phyloP scores from a whole-genome alignment of 2,113 vertebrate genomes.

The Entomyzon cyanotis region DNA sequence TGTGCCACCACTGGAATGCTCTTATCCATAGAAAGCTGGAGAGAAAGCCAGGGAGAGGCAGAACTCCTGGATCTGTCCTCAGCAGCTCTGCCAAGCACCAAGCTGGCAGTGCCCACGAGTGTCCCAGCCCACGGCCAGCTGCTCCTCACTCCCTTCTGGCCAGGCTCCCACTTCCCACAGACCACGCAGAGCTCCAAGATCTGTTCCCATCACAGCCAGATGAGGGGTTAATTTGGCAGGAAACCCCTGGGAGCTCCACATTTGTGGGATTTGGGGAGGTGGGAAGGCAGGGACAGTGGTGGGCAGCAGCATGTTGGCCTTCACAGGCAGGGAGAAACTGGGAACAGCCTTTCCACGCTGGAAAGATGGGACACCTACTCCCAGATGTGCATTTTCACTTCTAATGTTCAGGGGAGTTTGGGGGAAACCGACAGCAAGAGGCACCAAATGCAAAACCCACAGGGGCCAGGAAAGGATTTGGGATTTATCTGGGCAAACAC shows the following conservation, averaged over 20 bases:
- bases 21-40: neutral
- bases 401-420: neutral
- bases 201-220: neutral
- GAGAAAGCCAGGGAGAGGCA: neutral
- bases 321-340: neutral
- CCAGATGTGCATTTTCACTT: fast-evolving
- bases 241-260: neutral
- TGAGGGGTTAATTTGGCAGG: neutral
- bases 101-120: neutral
- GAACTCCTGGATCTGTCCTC: neutral
- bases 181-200: fast-evolving
- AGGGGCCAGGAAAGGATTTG: neutral
- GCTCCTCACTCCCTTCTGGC: neutral
- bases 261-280: neutral
- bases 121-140: constrained; percentile 19
- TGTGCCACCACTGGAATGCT: neutral
- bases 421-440: neutral
- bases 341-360: neutral
- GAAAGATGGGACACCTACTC: fast-evolving
- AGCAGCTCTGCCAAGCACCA: neutral
- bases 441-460: neutral
- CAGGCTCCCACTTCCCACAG: neutral
- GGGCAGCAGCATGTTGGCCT: neutral
- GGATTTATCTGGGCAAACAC: neutral
- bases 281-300: neutral